Conservation (phyloP, 2,888 invertebrate genomes). For the Dasypogon diadema region DNA sequence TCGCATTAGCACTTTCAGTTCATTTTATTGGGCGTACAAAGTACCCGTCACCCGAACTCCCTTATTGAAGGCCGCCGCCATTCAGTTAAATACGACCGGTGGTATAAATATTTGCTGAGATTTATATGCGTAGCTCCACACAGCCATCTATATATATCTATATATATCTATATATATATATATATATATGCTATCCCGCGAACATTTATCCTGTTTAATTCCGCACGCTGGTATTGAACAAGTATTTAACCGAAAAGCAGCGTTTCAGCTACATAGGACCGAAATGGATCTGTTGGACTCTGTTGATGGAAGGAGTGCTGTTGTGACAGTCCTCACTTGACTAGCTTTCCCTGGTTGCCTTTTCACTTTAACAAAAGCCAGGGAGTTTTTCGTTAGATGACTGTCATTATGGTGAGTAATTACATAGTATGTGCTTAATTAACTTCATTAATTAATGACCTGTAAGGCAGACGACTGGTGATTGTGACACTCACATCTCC, state of each 20-base stretch:
- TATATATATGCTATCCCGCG: neutral
- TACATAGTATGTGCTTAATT: conserved; percentile 42
- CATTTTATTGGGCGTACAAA: conserved; percentile 46
- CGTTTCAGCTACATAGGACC: neutral
- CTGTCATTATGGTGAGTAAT: conserved; percentile 46
- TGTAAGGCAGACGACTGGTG: conserved; percentile 14
- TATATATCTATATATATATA: no score
- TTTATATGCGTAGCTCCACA: no score
- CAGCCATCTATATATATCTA: no score
- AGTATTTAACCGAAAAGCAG: conserved; percentile 25
- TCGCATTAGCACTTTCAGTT: conserved; percentile 54
- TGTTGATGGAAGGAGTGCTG: neutral
- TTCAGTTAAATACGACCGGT: neutral
- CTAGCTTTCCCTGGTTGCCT: neutral
- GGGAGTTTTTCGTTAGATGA: conserved; percentile 32
- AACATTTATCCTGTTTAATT: conserved; percentile 22
- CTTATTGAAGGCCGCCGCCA: neutral
- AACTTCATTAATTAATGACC: conserved; percentile 50
- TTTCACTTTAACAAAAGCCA: neutral
- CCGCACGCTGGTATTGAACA: conserved; percentile 13
- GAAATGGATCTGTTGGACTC: neutral
- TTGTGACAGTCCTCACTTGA: neutral
- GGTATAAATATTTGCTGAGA: no score
- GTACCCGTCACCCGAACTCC: neutral
- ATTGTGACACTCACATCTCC: conserved; percentile 34